Evolutionary conservation across 1,140 invertebrate species (phyloP), one percentile per base, ranked within the genome.

Genomic region (Andricus grossulariae): DNA sequence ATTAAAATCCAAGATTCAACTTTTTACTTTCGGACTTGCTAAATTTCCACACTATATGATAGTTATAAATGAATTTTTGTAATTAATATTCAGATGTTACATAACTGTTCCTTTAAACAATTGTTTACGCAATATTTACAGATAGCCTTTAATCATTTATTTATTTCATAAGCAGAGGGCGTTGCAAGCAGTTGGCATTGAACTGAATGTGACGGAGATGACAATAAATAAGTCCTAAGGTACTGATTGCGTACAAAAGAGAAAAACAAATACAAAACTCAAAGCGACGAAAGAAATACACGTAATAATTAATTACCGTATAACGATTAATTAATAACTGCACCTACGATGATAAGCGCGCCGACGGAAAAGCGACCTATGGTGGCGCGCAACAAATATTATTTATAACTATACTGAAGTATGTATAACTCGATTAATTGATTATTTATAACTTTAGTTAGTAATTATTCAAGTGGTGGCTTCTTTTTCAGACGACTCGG

Each of bases 401-500:
- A 83, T 82, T 79, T 84, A 81, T 83, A 85, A 81, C 73, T 84
- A 85, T 81, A 84, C 77, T 82, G 82, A 85, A 86, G 75, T 85
- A 85, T 80, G 45, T 83, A 82, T 82, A 82, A 83, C 73, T 82
- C 51, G 50, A 80, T 81, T 83, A 84, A 84, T 86, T 60, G 76
- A 85, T 85, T 84, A 82, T 81, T 84, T 83, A 80, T 86, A 86
- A 80, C 74, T 79, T 86, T 75, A 80, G 72, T 83, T 82, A 77
- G 54, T 80, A 76, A 80, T 82, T 81, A 86, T 82, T 80, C 78
- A 73, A 84, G 71, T 79, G 79, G 77, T 71, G 55, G 54, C 57
- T 79, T 66, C 13, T 66, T 66, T 83, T 80, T 70, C 72, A 83
- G 74, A 76, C 66, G 21, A 73, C 75, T 82, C 50, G 71, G 55